These are phyloP conservation scores for Labrus mixtus DNA, from an alignment of 2,113 vertebrate species.

Conservation along the genomic window DNA sequence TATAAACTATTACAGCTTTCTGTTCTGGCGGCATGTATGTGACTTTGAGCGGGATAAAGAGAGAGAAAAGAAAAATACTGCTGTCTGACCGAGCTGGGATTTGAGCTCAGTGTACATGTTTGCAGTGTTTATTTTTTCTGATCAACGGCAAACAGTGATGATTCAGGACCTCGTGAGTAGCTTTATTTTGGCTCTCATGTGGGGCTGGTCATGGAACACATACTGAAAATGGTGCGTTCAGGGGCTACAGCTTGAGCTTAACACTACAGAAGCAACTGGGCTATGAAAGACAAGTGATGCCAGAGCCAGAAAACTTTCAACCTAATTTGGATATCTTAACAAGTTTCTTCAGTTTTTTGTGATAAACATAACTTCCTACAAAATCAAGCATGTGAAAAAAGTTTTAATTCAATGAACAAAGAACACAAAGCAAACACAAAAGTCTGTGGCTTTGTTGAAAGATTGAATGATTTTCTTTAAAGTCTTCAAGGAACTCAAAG, in stretches of 20 bases:
- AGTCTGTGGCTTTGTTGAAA: conserved; percentile 18
- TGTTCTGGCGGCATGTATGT: conserved; percentile 28
- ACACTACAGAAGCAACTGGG: not conserved
- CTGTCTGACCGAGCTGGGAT: conserved; percentile 26
- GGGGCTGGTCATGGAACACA: conserved; percentile 7
- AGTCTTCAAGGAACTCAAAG: too few relatives aligned
- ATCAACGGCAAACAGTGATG: conserved; percentile 19
- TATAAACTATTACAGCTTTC: conserved; percentile 63
- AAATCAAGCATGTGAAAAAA: not conserved
- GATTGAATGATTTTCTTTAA: conserved; percentile 18
- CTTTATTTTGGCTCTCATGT: conserved; percentile 6
- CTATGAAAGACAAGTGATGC: not conserved
- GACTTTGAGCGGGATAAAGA: conserved; percentile 21
- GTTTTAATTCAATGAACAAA: conserved; percentile 8
- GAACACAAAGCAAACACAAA: not conserved
- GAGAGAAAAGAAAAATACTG: conserved; percentile 34
- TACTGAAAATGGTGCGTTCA: conserved; percentile 35
- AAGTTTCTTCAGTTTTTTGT: not conserved
- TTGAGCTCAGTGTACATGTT: conserved; percentile 28
- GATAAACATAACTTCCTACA: not conserved
- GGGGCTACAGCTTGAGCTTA: conserved; percentile 12
- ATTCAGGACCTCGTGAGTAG: conserved; percentile 7
- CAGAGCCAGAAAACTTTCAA: not conserved
- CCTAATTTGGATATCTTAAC: not conserved
- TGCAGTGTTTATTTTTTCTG: conserved; percentile 32